phyloP scores from a whole-genome alignment of 2,888 invertebrate species.

The Mantis religiosa region DNA sequence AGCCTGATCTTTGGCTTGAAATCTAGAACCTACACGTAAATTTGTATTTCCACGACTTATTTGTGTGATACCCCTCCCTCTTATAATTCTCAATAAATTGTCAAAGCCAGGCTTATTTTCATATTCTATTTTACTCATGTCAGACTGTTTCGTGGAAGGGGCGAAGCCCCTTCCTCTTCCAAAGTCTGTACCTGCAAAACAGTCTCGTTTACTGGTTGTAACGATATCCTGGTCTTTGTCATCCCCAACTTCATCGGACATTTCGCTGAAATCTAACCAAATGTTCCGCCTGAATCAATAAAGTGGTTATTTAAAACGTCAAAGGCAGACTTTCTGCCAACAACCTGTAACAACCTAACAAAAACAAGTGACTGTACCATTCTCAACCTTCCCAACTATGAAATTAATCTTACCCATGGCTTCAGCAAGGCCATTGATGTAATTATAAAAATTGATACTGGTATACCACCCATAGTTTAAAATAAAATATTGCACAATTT shows the following conservation, averaged over 20 bases:
- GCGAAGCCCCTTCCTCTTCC: slow-evolving; percentile 52
- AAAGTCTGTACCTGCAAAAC: slow-evolving; percentile 52
- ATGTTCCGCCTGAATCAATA: background rate
- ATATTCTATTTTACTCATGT: background rate
- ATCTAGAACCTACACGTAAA: slow-evolving; percentile 27
- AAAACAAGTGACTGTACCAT: too few species aligned
- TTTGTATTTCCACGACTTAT: slow-evolving; percentile 43
- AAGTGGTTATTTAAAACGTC: too few species aligned
- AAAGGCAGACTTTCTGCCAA: too few species aligned
- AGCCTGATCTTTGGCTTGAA: background rate
- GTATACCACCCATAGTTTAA: too few species aligned
- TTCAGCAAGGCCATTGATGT: too few species aligned
- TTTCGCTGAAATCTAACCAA: background rate
- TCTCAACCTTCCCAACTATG: too few species aligned
- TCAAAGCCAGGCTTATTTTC: background rate
- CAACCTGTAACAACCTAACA: too few species aligned
- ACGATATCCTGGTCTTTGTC: background rate
- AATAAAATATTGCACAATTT: too few species aligned
- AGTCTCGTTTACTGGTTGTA: slow-evolving; percentile 14
- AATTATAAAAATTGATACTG: too few species aligned
- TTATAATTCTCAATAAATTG: background rate
- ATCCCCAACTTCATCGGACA: background rate
- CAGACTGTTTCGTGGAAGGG: slow-evolving; percentile 39
- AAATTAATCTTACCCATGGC: too few species aligned
- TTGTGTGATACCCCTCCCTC: background rate